Evolutionary conservation across 1,140 invertebrate species (phyloP), one percentile per base, ranked within the genome.

Genomic region (Papilio polytes): DNA sequence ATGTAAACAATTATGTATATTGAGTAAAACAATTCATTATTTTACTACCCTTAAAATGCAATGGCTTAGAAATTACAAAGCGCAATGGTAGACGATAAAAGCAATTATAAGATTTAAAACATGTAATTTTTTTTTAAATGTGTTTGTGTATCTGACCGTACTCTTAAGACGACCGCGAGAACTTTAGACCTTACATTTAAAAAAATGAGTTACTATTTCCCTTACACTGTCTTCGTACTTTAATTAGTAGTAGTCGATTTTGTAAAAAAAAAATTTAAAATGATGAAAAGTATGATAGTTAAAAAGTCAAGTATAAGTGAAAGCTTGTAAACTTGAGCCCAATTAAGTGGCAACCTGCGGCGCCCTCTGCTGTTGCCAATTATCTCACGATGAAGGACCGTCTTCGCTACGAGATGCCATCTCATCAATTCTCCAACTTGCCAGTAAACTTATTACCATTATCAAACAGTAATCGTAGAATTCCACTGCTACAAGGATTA

Each of bases 361-460:
- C 59, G 59, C 20, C 59, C 20, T 63, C 56, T 20, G 56, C 56
- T 20, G 20, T 20, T 59, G 56, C 56, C 56, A 59, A 59, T 59
- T 59, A 59, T 59, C 56, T 59, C 56, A 20, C 56, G 56, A n/a
- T n/a, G n/a, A 12, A 22, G 59, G 20, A 63, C 59, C n/a, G 59
- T 26, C 59, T 22, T 26, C 10, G 10, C 59, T 63, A 22, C 59
- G 59, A 26, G 59, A 26, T 4, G 59, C 2, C 9, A 20, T 3
- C 8, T 26, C 20, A 63, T 22, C 59, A 56, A 48, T 48, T 48
- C 46, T 63, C 20, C 3, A 63, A 12, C 59, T 8, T 26, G 20
- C 18, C n/a, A 20, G 56, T 59, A 20, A 20, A 59, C 59, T 22
- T 63, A 63, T 63, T 22, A 63, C 3, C 18, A 59, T 63, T 20